A percentile compares a stretch with the other conserved stretches of the same genome.
These are phyloP conservation scores for Cecropterus lyciades DNA, from an alignment of 1,140 invertebrate species.

Conservation along the genomic window DNA sequence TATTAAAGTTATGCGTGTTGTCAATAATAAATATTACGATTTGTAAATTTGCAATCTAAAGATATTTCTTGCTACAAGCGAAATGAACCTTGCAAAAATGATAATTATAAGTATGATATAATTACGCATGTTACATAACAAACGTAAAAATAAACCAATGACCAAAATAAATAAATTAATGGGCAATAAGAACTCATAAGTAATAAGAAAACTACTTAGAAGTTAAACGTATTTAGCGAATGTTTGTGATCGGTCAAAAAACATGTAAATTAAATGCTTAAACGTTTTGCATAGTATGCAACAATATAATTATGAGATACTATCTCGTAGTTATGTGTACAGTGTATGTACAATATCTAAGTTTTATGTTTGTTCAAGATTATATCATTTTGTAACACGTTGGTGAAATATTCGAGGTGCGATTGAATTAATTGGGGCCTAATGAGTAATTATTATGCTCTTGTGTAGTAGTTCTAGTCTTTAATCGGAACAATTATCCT, in stretches of 20 bases:
- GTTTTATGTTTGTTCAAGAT: slow-evolving; percentile 4
- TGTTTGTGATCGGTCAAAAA: not conserved
- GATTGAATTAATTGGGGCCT: not conserved
- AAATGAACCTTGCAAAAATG: too few species aligned
- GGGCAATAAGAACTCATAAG: too few species aligned
- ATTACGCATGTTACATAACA: too few species aligned
- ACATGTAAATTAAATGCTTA: not conserved
- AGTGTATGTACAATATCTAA: not conserved
- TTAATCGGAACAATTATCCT: not conserved
- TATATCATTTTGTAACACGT: slow-evolving; percentile 1
- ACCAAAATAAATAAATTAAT: too few species aligned
- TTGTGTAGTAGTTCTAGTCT: not conserved
- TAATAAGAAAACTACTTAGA: too few species aligned
- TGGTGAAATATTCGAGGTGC: slow-evolving; percentile 1
- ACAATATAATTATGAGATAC: not conserved
- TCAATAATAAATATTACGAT: too few species aligned
- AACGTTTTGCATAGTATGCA: not conserved
- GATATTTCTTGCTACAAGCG: too few species aligned
- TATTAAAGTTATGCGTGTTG: too few species aligned
- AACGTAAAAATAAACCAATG: too few species aligned
- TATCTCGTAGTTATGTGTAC: not conserved
- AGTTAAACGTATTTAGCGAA: not conserved
- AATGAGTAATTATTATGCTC: not conserved
- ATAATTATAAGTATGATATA: too few species aligned
- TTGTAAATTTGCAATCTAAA: too few species aligned